These are phyloP conservation scores for Plodia interpunctella DNA, from an alignment of 1,140 invertebrate species.

Conservation along the genomic window DNA sequence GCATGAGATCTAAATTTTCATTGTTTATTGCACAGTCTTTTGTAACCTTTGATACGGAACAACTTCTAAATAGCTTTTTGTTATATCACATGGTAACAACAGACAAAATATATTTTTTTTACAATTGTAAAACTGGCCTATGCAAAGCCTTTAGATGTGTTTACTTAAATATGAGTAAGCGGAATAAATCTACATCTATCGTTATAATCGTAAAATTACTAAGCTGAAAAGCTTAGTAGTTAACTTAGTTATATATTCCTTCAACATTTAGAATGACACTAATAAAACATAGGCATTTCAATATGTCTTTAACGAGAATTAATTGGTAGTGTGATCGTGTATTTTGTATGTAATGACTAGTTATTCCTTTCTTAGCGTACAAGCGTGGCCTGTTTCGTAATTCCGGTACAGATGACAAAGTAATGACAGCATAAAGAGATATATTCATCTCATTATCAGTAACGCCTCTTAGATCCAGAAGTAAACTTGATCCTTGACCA, in stretches of 20 bases:
- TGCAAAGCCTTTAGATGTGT: too few species aligned
- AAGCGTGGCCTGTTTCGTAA: neutral
- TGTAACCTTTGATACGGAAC: too few species aligned
- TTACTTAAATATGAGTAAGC: too few species aligned
- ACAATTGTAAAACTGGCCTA: too few species aligned
- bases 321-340: neutral
- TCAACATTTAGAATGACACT: neutral
- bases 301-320: neutral
- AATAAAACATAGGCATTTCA: neutral
- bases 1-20: too few species aligned
- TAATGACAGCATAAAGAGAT: neutral
- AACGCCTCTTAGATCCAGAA: constrained; percentile 15
- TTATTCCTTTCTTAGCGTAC: constrained; percentile 2
- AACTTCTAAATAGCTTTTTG: too few species aligned
- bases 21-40: too few species aligned
- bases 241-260: neutral
- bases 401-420: constrained; percentile 2
- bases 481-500: constrained; percentile 42
- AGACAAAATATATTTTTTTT: too few species aligned
- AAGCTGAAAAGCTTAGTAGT: too few species aligned
- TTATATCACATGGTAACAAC: too few species aligned
- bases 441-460: neutral
- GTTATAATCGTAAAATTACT: too few species aligned
- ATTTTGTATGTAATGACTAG: neutral
- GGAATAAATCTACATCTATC: too few species aligned